Conservation (phyloP, 2,113 vertebrate genomes). For the Ceuthmochares aereus region DNA sequence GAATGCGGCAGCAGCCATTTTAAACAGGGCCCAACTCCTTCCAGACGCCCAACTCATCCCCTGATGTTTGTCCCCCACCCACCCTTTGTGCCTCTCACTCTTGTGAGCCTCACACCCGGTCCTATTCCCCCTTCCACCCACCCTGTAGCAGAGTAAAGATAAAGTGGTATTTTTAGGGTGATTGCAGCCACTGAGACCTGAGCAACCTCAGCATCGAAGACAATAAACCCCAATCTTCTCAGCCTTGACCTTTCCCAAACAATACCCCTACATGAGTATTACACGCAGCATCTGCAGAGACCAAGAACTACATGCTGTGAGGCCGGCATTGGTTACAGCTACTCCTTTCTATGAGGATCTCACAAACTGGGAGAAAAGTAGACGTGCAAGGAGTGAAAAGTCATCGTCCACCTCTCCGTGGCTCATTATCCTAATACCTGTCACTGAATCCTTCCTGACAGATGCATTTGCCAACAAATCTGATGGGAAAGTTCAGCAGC, state of each 20-base stretch:
- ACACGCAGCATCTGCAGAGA: background rate
- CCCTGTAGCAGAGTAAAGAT: background rate
- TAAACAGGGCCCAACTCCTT: background rate
- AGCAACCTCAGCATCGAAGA: background rate
- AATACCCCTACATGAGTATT: background rate
- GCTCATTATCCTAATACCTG: background rate
- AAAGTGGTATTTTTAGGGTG: background rate
- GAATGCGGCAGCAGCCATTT: constrained; percentile 33
- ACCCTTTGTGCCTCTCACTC: background rate
- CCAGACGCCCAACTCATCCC: background rate
- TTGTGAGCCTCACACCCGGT: fast-evolving
- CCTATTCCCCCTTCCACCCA: background rate
- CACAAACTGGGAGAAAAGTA: background rate
- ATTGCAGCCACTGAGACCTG: background rate
- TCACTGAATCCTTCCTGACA: background rate
- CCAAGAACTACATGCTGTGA: background rate
- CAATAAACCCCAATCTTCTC: background rate
- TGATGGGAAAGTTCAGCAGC: background rate
- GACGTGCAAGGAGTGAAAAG: background rate
- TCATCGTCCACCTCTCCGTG: background rate
- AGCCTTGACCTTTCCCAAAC: background rate
- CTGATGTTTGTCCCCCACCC: background rate
- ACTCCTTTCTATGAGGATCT: background rate
- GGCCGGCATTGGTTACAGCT: background rate
- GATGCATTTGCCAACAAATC: background rate